phyloP scores from a whole-genome alignment of 2,888 invertebrate genomes.

The Leucophora obtusa region DNA sequence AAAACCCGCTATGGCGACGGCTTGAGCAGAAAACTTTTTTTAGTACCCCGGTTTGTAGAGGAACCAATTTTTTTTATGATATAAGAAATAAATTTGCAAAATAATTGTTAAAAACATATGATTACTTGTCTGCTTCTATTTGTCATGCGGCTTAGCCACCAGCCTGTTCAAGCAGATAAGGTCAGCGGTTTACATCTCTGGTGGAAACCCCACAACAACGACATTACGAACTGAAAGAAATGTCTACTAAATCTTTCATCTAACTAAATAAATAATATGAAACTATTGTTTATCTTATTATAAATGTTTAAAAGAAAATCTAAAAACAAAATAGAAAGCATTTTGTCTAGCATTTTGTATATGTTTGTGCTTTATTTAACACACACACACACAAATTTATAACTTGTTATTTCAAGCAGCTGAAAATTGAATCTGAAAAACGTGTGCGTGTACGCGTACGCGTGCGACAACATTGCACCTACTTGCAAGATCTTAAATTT shows the following conservation, averaged over 20 bases:
- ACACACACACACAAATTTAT: neutral
- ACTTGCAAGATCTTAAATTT: constrained; percentile 23
- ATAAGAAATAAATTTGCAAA: too few species aligned
- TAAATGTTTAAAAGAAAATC: constrained; percentile 20
- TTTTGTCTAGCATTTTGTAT: neutral
- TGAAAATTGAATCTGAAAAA: neutral
- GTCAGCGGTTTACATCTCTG: too few species aligned
- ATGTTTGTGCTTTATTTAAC: neutral
- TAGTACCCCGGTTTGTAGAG: too few species aligned
- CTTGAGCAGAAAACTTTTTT: too few species aligned
- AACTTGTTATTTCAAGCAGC: constrained; percentile 10
- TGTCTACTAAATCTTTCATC: constrained; percentile 38
- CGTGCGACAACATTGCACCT: constrained; percentile 41
- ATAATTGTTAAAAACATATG: too few species aligned
- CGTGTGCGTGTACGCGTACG: constrained; percentile 7
- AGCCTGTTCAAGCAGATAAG: too few species aligned
- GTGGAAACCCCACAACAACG: constrained; percentile 28
- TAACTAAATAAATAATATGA: constrained; percentile 26
- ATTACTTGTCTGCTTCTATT: too few species aligned
- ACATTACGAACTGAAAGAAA: constrained; percentile 13
- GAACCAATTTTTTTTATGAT: too few species aligned
- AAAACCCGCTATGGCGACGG: too few species aligned
- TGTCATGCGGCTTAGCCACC: too few species aligned
- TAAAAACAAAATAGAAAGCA: constrained; percentile 35
- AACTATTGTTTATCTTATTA: constrained; percentile 43